These are phyloP conservation scores for Rhincodon typus DNA, from an alignment of 2,797 vertebrate species.

Conservation along the genomic window DNA sequence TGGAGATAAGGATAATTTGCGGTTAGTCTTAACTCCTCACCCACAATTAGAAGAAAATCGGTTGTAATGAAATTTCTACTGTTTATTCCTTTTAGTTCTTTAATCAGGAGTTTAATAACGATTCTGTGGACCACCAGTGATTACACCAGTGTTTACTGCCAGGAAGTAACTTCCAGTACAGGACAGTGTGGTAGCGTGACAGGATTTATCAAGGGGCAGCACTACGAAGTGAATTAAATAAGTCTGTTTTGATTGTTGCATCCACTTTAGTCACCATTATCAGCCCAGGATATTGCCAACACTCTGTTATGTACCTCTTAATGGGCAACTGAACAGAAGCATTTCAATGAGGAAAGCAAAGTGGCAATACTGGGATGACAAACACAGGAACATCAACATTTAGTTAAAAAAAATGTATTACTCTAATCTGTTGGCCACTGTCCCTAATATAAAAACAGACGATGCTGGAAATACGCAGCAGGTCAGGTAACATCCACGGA, in stretches of 20 bases:
- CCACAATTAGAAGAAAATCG: conserved; percentile 1
- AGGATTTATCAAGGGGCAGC: background rate
- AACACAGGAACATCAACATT: background rate
- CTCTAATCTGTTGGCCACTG: background rate
- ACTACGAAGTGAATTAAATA: background rate
- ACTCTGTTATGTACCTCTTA: background rate
- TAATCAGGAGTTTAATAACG: background rate
- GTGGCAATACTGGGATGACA: background rate
- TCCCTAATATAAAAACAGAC: background rate
- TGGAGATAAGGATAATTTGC: conserved; percentile 5
- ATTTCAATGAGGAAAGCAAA: background rate
- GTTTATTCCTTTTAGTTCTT: background rate
- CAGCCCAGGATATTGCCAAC: background rate
- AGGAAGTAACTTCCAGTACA: too few species aligned
- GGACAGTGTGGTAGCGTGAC: background rate
- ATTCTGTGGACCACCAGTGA: background rate
- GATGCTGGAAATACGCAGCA: background rate
- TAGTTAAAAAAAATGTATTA: background rate
- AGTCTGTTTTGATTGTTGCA: background rate
- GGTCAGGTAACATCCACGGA: background rate
- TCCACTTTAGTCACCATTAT: background rate
- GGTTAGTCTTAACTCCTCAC: background rate
- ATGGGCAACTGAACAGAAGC: background rate
- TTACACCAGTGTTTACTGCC: background rate
- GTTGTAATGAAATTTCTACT: background rate